A percentile compares a stretch with the other conserved stretches of the same genome.
These are phyloP conservation scores for Tadarida brasiliensis DNA, from an alignment of 2,797 vertebrate genomes.

Conservation along the genomic window DNA sequence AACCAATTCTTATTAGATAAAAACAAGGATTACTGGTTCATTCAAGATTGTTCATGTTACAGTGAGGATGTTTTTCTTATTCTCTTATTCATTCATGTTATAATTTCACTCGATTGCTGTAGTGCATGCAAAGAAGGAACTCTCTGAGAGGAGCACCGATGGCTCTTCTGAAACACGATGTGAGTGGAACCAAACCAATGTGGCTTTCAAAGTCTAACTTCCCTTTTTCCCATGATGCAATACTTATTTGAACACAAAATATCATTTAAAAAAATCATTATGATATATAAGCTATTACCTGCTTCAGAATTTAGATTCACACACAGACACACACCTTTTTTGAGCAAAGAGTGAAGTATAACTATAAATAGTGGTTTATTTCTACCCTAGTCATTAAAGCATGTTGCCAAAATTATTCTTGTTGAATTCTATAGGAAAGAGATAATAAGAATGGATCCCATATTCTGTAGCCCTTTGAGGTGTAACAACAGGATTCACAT, in stretches of 20 bases:
- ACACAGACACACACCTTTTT: background rate
- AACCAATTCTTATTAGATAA: background rate
- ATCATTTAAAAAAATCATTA: background rate
- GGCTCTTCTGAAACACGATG: background rate
- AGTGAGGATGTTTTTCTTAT: background rate
- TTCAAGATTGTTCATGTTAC: background rate
- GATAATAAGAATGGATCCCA: background rate
- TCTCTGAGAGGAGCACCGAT: background rate
- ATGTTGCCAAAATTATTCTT: background rate
- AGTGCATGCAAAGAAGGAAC: background rate
- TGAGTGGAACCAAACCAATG: slow-evolving; percentile 5
- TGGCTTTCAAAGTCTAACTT: background rate
- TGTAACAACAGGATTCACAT: background rate
- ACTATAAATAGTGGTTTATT: background rate
- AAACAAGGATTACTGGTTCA: background rate
- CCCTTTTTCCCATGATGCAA: background rate
- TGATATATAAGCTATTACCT: background rate
- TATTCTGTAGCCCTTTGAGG: background rate
- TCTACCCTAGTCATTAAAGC: background rate
- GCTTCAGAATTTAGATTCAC: slow-evolving; percentile 1
- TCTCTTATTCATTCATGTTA: background rate
- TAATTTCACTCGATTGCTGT: background rate
- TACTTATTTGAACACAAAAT: slow-evolving; percentile 37
- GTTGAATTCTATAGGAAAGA: background rate
- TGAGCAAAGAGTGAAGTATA: background rate